Percentiles rank a stretch among this genome's conserved stretches.
Conservation (phyloP, 2,888 invertebrate genomes). For the Camponotus fellah region DNA sequence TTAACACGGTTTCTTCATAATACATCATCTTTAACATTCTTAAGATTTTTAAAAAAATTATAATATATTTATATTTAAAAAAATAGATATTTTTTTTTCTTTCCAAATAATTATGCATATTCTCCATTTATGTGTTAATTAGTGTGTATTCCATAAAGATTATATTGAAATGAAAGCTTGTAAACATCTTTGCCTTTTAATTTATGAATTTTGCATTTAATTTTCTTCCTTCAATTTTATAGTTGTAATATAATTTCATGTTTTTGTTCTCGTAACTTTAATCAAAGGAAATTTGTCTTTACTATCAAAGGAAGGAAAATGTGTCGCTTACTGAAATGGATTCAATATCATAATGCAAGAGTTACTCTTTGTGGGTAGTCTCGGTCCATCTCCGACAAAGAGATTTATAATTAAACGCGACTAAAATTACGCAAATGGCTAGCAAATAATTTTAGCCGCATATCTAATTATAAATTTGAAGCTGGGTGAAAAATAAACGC, state of each 20-base stretch:
- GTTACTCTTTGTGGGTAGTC: not conserved
- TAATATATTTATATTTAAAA: not conserved
- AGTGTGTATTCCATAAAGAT: not conserved
- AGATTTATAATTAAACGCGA: constrained; percentile 37
- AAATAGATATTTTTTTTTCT: not conserved
- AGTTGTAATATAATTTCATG: not conserved
- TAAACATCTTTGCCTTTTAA: not conserved
- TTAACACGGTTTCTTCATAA: not conserved
- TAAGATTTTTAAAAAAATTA: not conserved
- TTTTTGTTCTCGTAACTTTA: not conserved
- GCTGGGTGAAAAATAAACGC: not conserved
- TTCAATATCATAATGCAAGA: not conserved
- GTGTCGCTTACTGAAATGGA: not conserved
- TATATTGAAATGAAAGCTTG: not conserved
- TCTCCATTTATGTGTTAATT: too few species aligned
- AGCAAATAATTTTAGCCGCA: constrained; percentile 6
- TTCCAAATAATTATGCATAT: not conserved
- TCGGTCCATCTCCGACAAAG: constrained; percentile 22
- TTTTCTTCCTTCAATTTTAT: not conserved
- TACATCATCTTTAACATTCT: not conserved
- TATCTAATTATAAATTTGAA: constrained; percentile 30
- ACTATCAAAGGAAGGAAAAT: not conserved
- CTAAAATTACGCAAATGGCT: constrained; percentile 19
- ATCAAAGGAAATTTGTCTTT: not conserved
- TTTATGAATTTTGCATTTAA: not conserved